Base-by-base conservation (phyloP, 2,888 invertebrate genomes). In the Elegia similella region DNA sequence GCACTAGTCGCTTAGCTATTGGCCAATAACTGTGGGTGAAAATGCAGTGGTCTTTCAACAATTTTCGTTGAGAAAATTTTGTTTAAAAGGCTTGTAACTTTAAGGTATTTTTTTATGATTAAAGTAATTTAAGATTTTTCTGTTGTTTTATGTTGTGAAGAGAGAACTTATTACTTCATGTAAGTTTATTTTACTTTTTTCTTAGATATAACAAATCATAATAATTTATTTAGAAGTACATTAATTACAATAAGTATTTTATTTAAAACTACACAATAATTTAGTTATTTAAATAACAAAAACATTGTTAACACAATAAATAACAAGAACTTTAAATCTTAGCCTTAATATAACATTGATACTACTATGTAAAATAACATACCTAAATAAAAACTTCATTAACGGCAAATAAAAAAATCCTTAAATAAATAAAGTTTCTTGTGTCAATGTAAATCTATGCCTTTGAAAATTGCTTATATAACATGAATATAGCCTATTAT, bases 11-110 rank as follows among this genome's bases (percentile, higher is more conserved):
- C 75, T 75, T 76, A 76, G 70, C 71, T 72, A 65, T 57, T 52
- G 60, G 67, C 71, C 70, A 78, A 80, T 81, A 61, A 30, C 59
- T 69, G 63, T 68, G 78, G 78, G 82, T 85, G 82, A 82, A 82
- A 82, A 85, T 84, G 83, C 83, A 81, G 75, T 75, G 64, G 66
- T 64, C 70, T 67, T 80, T 72, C 71, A 59, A 69, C 66, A 62
- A 73, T 80, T 84, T 85, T 82, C 75, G 60, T 56, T 16, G 12
- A 32, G 62, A 69, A 73, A 83, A 82, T 75, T 77, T 64, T 59
- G 60, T 59, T 55, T 62, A 65, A 75, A 75, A 76, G 73, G 70
- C 54, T 66, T 59, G 53, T 57, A 60, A 29, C 42, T 59, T 56
- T 67, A 42, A 59, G 56, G 59, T 61, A 30, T 56, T 46, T 55